Evolutionary conservation across 2,113 vertebrate species (phyloP).

Genomic region (Globicephala melas): DNA sequence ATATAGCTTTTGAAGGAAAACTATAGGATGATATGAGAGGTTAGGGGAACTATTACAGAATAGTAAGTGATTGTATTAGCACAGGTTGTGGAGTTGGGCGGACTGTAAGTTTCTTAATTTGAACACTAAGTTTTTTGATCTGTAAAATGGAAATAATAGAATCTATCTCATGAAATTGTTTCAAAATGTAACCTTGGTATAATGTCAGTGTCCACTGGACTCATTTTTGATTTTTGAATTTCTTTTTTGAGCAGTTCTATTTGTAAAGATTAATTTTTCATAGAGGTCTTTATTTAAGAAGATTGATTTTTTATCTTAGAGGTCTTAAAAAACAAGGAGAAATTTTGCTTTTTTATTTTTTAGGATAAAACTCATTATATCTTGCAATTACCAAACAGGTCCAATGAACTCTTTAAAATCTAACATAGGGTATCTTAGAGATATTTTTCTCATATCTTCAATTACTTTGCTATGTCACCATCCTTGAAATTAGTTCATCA

Average conservation of each 20-base stretch:
- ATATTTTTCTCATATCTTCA: neutral
- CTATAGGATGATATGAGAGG: neutral
- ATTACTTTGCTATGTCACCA: neutral
- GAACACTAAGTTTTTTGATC: neutral
- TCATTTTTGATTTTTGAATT: neutral
- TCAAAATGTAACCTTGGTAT: neutral
- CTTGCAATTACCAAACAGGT: neutral
- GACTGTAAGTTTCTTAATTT: constrained; percentile 7
- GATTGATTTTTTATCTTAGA: neutral
- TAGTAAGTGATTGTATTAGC: neutral
- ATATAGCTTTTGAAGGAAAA: neutral
- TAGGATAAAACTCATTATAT: neutral
- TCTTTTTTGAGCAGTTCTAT: neutral
- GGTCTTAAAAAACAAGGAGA: neutral
- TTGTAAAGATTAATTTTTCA: neutral
- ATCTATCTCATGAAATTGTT: neutral
- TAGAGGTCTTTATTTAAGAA: neutral
- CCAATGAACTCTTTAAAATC: neutral
- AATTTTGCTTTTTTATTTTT: neutral
- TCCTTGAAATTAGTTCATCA: neutral
- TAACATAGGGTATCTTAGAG: neutral
- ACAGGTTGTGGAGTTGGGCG: neutral
- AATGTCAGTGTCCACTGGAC: neutral
- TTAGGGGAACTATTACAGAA: neutral
- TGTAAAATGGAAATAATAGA: neutral